Percentiles rank a stretch among this genome's conserved stretches.
Evolutionary conservation across 2,113 vertebrate species (phyloP).

Genomic region (Pandion haliaetus): DNA sequence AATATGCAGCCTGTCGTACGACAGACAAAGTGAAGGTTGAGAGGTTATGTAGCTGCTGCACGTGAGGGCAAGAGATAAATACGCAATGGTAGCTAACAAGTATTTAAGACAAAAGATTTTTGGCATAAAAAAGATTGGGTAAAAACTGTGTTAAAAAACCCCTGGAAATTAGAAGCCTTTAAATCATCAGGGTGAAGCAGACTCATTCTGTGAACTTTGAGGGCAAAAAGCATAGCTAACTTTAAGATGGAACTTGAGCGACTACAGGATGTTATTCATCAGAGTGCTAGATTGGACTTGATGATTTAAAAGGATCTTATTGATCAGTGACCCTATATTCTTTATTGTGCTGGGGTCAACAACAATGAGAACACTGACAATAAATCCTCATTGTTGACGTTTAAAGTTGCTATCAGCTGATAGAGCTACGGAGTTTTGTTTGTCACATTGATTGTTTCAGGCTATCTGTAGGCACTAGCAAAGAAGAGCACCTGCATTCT

Average conservation of each 20-base stretch:
- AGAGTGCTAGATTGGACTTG: neutral
- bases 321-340: neutral
- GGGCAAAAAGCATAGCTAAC: neutral
- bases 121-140: neutral
- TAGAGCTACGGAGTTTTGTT: neutral
- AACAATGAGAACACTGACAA: neutral
- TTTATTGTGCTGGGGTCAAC: neutral
- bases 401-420: neutral
- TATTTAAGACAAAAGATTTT: neutral
- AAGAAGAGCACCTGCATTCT: neutral
- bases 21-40: neutral
- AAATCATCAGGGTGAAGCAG: neutral
- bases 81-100: neutral
- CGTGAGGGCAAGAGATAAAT: neutral
- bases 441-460: neutral
- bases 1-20: accelerated
- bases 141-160: no score
- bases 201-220: neutral
- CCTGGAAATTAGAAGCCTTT: neutral
- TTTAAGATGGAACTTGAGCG: neutral
- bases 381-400: neutral
- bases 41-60: neutral
- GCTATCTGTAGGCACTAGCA: neutral
- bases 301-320: neutral
- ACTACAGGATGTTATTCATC: neutral